Evolutionary conservation across 1,140 invertebrate species (phyloP).

Genomic region (Tenebrio molitor): DNA sequence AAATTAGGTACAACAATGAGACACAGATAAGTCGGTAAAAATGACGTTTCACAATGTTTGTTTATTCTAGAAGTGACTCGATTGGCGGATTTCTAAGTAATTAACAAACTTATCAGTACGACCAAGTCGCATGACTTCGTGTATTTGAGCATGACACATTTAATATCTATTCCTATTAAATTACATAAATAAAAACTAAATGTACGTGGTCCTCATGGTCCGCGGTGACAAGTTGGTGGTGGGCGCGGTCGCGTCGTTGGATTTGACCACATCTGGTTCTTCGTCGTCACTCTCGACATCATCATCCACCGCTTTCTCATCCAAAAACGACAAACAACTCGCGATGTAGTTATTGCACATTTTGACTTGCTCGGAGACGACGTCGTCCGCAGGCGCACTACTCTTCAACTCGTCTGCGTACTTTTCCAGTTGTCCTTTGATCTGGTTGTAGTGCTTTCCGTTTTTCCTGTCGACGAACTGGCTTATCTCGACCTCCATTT

Average conservation of each 20-base stretch:
- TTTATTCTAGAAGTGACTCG: no score
- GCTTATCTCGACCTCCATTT: constrained; percentile 54
- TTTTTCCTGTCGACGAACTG: constrained; percentile 56
- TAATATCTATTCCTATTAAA: not conserved
- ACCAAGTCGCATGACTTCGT: not conserved
- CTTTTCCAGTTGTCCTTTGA: constrained; percentile 21
- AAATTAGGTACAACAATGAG: no score
- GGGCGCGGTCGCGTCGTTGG: not conserved
- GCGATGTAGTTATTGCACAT: constrained; percentile 52
- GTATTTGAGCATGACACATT: constrained; percentile 1
- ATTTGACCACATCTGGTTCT: constrained; percentile 1
- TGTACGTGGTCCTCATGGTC: constrained; percentile 39
- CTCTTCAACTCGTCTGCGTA: constrained; percentile 2
- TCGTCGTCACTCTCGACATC: constrained; percentile 49
- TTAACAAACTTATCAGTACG: not conserved
- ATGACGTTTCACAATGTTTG: no score
- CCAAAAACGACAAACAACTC: constrained; percentile 57
- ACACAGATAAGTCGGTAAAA: no score
- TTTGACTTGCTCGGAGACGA: constrained; percentile 47
- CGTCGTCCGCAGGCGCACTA: constrained; percentile 41
- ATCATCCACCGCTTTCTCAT: constrained; percentile 50
- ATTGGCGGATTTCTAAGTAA: no score
- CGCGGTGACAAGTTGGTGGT: constrained; percentile 28
- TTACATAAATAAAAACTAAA: not conserved
- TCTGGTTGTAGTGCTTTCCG: constrained; percentile 41